phyloP scores from a whole-genome alignment of 2,113 vertebrate genomes.

The Hippocampus abdominalis region DNA sequence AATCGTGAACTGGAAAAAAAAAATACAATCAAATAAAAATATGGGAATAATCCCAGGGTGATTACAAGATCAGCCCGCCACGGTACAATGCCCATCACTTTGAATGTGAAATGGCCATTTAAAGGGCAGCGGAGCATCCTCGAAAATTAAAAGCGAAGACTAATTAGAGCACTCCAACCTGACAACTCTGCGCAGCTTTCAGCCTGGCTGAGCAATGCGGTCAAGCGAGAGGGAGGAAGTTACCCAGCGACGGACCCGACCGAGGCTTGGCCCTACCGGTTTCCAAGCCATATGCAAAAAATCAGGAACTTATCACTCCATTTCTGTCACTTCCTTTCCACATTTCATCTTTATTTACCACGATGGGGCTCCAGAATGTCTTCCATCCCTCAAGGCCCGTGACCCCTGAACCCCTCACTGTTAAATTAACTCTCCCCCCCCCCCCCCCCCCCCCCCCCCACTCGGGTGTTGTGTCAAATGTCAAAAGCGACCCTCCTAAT shows the following conservation, averaged over 20 bases:
- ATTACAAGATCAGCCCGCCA: constrained; percentile 89
- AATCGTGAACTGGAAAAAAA: constrained; percentile 14
- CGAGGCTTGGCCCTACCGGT: constrained; percentile 64
- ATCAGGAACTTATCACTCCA: constrained; percentile 3
- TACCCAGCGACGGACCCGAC: constrained; percentile 81
- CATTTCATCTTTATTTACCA: constrained; percentile 13
- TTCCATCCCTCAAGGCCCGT: constrained; percentile 23
- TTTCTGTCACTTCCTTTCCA: background rate
- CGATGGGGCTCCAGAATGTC: constrained; percentile 28
- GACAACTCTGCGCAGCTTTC: constrained; percentile 86
- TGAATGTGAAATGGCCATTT: constrained; percentile 97
- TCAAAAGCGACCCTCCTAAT: constrained; percentile 62
- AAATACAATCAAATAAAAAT: constrained; percentile 30
- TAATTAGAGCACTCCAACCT: constrained; percentile 94
- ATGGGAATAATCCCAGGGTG: constrained; percentile 72
- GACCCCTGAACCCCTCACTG: constrained; percentile 54
- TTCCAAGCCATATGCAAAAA: constrained; percentile 51
- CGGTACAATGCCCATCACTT: constrained; percentile 91
- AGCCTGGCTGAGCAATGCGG: constrained; percentile 88
- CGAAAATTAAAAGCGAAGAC: constrained; percentile 93
- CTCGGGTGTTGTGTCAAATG: constrained; percentile 65
- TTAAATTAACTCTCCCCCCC: constrained; percentile 57
- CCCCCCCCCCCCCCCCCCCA: constrained; percentile 44
- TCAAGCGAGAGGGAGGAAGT: constrained; percentile 86
- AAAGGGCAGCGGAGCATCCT: constrained; percentile 92